Evolutionary conservation across 53 echinoderm and acorn worm species (phyloP), one percentile per base, ranked within the genome.

Genomic region (Henricia sp.): DNA sequence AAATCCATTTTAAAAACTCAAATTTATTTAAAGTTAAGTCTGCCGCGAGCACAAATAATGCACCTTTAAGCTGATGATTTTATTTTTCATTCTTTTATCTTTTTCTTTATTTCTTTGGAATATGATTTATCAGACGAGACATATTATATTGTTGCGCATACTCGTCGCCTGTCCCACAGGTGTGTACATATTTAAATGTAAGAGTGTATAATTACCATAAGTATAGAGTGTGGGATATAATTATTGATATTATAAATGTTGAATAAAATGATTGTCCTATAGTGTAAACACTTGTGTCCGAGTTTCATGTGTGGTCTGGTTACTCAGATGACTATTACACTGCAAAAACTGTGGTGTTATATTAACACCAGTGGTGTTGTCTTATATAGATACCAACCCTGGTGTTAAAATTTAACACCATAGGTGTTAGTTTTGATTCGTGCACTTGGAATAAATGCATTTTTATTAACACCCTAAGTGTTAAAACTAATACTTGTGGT

Each of bases 171-270:
- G 80, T 80, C 80, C 80, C 80, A 80, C 80, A 64, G 80, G 80
- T 80, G 4, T 80, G 80, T 80, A 80, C 52, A 80, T 80, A 80
- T 80, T 80, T 80, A 80, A 80, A 80, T 80, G 80, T 80, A 80
- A 80, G 64, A 80, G 80, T 80, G 80, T 80, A 80, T 29, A 80
- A 80, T 50, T 80, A 80, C 80, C 40, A 64, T 62, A 46, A 80
- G 63, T 63, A 80, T 57, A 80, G 34, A 80, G 63, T 80, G 80
- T 80, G 80, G 80, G 80, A 64, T 50, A 63, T 63, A 27, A 80
- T 28, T 64, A 80, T 80, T 80, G 50, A 80, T 80, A 72, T 72
- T 72, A 80, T 80, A 80, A 80, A 80, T 80, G 80, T 80, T 80
- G 63, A 80, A 63, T 62, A 80, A 80, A 63, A 62, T 80, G 64